Evolutionary conservation across 2,113 vertebrate genomes (phyloP).

Genomic region (Bufo gargarizans): DNA sequence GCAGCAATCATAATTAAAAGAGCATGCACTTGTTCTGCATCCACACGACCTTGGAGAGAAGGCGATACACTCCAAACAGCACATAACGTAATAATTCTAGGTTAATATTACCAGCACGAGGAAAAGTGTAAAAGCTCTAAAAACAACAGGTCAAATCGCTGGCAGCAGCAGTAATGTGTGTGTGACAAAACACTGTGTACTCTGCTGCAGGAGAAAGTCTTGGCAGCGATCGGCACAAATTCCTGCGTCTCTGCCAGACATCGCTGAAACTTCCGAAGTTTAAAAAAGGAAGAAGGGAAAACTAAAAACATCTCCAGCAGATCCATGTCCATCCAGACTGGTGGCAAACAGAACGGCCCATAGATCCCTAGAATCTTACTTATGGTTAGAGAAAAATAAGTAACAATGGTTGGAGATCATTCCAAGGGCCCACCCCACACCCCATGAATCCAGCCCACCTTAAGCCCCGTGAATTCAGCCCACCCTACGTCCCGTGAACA

Average conservation of each 20-base stretch:
- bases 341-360: not conserved
- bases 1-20: not conserved
- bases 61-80: not conserved
- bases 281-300: slow-evolving; percentile 7
- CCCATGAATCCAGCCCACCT: not conserved
- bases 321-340: not conserved
- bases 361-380: not conserved
- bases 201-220: slow-evolving; percentile 40
- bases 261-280: slow-evolving; percentile 38
- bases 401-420: not conserved
- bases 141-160: slow-evolving; percentile 19
- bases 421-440: not conserved
- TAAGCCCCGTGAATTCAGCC: not conserved
- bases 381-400: not conserved
- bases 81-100: not conserved
- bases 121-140: slow-evolving; percentile 4
- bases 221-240: slow-evolving; percentile 26
- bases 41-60: not conserved
- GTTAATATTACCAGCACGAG: not conserved
- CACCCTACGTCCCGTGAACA: too few relatives aligned
- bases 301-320: slow-evolving; percentile 4
- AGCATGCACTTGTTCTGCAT: not conserved
- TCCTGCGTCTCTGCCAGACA: slow-evolving; percentile 44
- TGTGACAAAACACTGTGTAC: slow-evolving; percentile 49
- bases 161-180: slow-evolving; percentile 7